Percentiles rank a stretch among this genome's conserved stretches.
Conservation (phyloP, 1,140 invertebrate genomes). For the Caenorhabditis tropicalis region DNA sequence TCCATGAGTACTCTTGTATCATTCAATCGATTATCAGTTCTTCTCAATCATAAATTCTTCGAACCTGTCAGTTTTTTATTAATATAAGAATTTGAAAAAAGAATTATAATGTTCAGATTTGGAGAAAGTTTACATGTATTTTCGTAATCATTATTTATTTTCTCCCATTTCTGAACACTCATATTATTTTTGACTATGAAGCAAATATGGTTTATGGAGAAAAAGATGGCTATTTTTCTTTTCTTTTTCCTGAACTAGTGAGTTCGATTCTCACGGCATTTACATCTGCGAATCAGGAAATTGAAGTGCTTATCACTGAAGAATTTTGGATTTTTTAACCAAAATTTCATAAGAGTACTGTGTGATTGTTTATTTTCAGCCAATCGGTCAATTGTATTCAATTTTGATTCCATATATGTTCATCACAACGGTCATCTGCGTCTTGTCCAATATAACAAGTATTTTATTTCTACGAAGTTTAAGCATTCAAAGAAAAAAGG, state of each 20-base stretch:
- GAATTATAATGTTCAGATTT: background rate
- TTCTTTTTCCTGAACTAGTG: background rate
- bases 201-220: background rate
- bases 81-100: background rate
- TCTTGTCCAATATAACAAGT: background rate
- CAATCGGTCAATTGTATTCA: background rate
- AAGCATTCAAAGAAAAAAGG: constrained; percentile 2
- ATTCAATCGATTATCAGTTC: background rate
- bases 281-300: no score
- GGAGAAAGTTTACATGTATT: background rate
- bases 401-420: background rate
- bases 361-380: background rate
- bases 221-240: background rate
- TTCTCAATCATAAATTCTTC: background rate
- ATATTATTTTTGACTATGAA: background rate
- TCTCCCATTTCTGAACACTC: background rate
- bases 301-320: no score
- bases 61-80: background rate
- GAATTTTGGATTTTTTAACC: no score
- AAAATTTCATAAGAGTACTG: background rate
- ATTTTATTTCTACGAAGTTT: background rate
- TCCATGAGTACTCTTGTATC: background rate
- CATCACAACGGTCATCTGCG: background rate
- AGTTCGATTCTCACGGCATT: no score
- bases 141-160: background rate